Percentiles rank a stretch among this genome's conserved stretches.
These are phyloP conservation scores for Eurystomus gularis DNA, from an alignment of 2,113 vertebrate species.

Conservation along the genomic window DNA sequence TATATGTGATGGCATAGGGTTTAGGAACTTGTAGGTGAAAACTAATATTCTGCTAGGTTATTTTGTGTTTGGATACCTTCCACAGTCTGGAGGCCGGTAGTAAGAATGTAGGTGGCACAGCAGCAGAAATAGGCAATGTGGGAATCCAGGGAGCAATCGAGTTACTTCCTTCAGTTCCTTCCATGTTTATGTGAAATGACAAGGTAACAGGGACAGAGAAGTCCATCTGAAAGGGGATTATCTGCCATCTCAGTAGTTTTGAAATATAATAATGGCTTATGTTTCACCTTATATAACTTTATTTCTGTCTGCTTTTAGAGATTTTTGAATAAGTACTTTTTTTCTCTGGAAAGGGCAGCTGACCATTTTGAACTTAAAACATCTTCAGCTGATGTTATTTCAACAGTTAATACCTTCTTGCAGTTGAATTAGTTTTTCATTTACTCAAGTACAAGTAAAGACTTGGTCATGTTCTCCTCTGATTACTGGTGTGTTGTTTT, in stretches of 20 bases:
- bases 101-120: neutral
- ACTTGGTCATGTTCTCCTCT: neutral
- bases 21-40: neutral
- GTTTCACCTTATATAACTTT: neutral
- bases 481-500: neutral
- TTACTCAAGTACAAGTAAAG: neutral
- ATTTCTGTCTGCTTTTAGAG: neutral
- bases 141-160: neutral
- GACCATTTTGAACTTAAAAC: neutral
- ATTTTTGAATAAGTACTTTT: neutral
- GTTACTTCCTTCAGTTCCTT: neutral
- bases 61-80: neutral
- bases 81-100: neutral
- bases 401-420: neutral
- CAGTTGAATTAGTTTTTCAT: neutral
- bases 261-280: neutral
- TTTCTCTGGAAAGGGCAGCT: neutral
- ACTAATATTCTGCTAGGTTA: neutral
- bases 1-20: rapidly evolving
- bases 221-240: neutral
- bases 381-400: neutral
- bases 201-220: neutral
- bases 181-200: neutral
- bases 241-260: neutral
- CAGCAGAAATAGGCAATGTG: neutral